Percentiles rank a stretch among this genome's conserved stretches.
Evolutionary conservation across 2,113 vertebrate genomes (phyloP).

Genomic region (Ceyx margarethae): DNA sequence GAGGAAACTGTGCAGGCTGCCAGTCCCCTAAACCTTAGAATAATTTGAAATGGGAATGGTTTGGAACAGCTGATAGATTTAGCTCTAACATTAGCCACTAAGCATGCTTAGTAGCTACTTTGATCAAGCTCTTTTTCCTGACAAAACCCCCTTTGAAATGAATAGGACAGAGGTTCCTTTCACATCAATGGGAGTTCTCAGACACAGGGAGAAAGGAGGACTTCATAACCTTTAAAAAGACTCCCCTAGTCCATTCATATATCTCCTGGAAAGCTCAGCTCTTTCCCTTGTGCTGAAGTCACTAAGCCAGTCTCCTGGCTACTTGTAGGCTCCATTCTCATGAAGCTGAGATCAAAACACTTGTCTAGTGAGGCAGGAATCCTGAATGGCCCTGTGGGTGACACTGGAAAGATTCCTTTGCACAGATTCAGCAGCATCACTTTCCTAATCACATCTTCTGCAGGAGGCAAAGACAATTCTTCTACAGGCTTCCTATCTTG

Average conservation of each 20-base stretch:
- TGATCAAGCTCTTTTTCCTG: conserved; percentile 70
- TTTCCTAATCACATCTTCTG: not conserved
- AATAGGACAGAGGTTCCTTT: conserved; percentile 79
- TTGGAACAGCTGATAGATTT: conserved; percentile 69
- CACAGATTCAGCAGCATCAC: not conserved
- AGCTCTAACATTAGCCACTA: conserved; percentile 68
- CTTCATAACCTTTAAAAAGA: conserved; percentile 72
- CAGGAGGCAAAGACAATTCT: not conserved
- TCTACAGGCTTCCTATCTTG: rapidly evolving
- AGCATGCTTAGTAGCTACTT: conserved; percentile 73
- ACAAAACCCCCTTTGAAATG: conserved; percentile 78
- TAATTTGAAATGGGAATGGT: conserved; percentile 69
- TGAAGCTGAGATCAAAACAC: not conserved
- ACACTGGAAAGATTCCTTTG: not conserved
- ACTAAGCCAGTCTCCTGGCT: conserved; percentile 64
- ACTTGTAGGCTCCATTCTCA: conserved; percentile 2
- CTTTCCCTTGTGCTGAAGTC: conserved; percentile 52
- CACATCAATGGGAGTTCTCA: conserved; percentile 74
- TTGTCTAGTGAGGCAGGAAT: not conserved
- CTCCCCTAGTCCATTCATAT: conserved; percentile 71
- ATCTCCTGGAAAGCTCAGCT: conserved; percentile 64
- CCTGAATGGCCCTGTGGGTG: not conserved
- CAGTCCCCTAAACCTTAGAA: conserved; percentile 29
- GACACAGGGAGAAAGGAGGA: conserved; percentile 74
- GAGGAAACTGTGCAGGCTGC: conserved; percentile 43